Evolutionary conservation across 2,888 invertebrate species (phyloP), one percentile per base, ranked within the genome.

Genomic region (Lagria hirta): DNA sequence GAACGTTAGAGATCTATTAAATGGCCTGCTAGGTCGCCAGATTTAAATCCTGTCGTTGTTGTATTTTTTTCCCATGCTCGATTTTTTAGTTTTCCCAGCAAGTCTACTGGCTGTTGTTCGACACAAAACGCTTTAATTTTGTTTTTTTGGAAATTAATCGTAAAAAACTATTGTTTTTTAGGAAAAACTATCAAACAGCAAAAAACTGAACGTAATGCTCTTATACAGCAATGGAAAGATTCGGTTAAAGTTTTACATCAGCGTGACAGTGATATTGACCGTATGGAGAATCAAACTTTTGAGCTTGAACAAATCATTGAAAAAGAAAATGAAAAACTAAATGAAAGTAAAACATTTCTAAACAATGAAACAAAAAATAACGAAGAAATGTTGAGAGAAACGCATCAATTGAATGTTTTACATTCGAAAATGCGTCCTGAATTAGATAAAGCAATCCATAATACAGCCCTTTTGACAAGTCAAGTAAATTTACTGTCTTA

Each of bases 141-240:
- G n/a, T n/a, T n/a, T n/a, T n/a, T n/a, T n/a, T n/a, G n/a, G n/a
- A n/a, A n/a, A n/a, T n/a, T n/a, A n/a, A n/a, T n/a, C n/a, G n/a
- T n/a, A n/a, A n/a, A n/a, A n/a, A n/a, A n/a, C 11, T 21, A 11
- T 12, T 30, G 15, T 17, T 28, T 48, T 56, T 44, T 24, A 68
- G 68, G 66, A 11, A 69, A 68, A 51, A 59, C 64, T 15, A 61
- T 71, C 8, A 63, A 63, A 38, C 63, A 82, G 53, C 80, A 83
- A 4, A 78, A 84, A 64, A 73, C 76, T 27, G 84, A 87, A 61
- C 75, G 86, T 7, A 79, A 79, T 17, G 75, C 81, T 47, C 77
- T 87, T 72, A 81, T 87, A 61, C 68, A 71, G 1, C 86, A 84
- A 57, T 88, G 88, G 88, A 80, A 84, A 28, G 75, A 77, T 23